phyloP scores from a whole-genome alignment of 30 jellyfish, hydroid and myxozoan species.

The Turritopsis dohrnii region DNA sequence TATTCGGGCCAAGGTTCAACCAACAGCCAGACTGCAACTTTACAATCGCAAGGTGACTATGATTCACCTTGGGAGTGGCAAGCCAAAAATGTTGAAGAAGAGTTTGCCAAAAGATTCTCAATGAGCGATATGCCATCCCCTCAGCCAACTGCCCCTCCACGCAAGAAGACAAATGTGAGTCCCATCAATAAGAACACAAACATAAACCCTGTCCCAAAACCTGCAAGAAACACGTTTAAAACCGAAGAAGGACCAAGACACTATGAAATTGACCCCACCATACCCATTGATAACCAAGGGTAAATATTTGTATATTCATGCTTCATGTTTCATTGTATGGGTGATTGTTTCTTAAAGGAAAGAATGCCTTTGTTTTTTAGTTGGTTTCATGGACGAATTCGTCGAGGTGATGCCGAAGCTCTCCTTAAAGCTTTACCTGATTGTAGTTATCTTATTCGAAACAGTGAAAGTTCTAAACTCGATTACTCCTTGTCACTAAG shows the following conservation, averaged over 20 bases:
- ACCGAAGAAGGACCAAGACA: not conserved
- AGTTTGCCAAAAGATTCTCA: slow-evolving; percentile 33
- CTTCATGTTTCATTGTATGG: no score
- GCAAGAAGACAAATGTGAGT: slow-evolving; percentile 28
- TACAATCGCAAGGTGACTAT: slow-evolving; percentile 42
- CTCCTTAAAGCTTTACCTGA: slow-evolving; percentile 63
- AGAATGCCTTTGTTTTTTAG: slow-evolving; percentile 27
- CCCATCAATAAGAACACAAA: slow-evolving; percentile 14
- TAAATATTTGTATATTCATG: not conserved
- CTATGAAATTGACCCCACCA: slow-evolving; percentile 74
- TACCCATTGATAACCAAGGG: slow-evolving; percentile 85
- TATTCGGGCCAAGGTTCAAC: not conserved
- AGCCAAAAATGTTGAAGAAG: slow-evolving; percentile 23
- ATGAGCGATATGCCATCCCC: slow-evolving; percentile 13
- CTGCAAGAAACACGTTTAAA: not conserved
- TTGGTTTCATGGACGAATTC: slow-evolving; percentile 91
- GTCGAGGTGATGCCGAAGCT: slow-evolving; percentile 81
- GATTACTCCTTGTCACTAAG: slow-evolving; percentile 79
- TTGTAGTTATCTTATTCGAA: slow-evolving; percentile 84
- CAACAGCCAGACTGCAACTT: slow-evolving; percentile 25
- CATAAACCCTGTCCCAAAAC: slow-evolving; percentile 35
- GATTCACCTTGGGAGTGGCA: slow-evolving; percentile 98
- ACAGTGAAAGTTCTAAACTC: slow-evolving; percentile 84
- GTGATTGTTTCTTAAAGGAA: no score
- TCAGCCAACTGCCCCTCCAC: slow-evolving; percentile 3